Conservation (phyloP, 1,140 invertebrate genomes). For the Plutomurus gul region DNA sequence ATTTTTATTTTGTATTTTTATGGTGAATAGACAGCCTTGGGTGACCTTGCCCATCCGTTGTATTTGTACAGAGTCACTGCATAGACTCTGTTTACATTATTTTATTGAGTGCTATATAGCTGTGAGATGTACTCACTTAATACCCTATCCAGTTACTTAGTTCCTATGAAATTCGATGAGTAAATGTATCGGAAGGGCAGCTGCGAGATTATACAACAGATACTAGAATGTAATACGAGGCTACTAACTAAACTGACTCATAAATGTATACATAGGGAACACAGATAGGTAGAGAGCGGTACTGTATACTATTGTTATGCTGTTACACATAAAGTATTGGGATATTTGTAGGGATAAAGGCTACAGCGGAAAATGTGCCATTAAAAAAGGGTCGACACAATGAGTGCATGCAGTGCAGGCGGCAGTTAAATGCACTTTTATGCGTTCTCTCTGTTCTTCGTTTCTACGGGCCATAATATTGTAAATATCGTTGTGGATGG, state of each 20-base stretch:
- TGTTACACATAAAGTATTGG: no score
- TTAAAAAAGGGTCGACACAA: conserved; percentile 29
- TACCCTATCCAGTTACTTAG: background rate
- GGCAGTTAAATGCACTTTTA: conserved; percentile 18
- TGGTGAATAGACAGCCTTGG: conserved; percentile 24
- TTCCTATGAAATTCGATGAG: background rate
- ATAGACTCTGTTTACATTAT: background rate
- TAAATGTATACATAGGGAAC: no score
- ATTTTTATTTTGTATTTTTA: conserved; percentile 14
- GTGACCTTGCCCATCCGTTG: conserved; percentile 33
- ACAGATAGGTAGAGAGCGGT: no score
- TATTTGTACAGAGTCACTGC: background rate
- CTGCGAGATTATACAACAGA: background rate
- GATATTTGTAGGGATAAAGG: background rate
- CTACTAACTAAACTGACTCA: no score
- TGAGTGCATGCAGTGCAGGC: conserved; percentile 16
- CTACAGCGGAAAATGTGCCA: background rate
- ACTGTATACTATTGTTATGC: no score
- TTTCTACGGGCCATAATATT: background rate
- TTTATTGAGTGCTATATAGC: conserved; percentile 3
- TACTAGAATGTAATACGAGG: background rate
- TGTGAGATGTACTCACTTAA: no score
- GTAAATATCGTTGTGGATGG: background rate
- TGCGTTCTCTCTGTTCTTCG: background rate
- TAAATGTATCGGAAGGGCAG: background rate